Evolutionary conservation across 2,113 vertebrate genomes (phyloP), one percentile per base, ranked within the genome.

Genomic region (Elachura formosa): DNA sequence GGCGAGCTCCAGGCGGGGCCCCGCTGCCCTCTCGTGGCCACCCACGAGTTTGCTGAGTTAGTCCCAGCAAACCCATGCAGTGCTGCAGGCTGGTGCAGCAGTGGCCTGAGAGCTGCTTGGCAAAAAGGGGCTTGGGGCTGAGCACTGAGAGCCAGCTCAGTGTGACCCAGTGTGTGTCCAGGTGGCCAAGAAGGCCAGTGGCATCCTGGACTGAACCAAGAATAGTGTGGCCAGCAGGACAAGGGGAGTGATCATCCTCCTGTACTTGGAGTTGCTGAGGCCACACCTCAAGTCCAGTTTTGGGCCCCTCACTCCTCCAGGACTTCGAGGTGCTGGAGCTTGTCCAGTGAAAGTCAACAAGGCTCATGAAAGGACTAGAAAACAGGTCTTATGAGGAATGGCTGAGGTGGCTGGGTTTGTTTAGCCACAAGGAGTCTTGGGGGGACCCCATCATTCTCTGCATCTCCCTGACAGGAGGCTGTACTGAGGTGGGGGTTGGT

Each of bases 341-440:
- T 59, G 54, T 69, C 36, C 31, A 24, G 45, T 29, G 20, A 26
- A 61, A 11, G 66, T 34, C 54, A 59, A 2, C 31, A 41, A 68
- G 23, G 43, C 34, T n/a, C 9, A 8, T n/a, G 31, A 51, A 17
- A 7, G 29, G 12, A 1, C 25, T 43, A 8, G 45, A 49, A 7
- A 31, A 82, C 6, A 1, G 29, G 2, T 20, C 16, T 71, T 34
- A 31, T 3, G 28, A 45, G 40, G 40, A 63, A 11, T 38, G 7
- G 24, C 33, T 62, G 38, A 41, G 46, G 26, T 6, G 33, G 17
- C 2, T 72, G 17, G 14, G 33, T 62, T 83, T 33, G 22, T 72
- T 62, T 31, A 22, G 9, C 38, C 56, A 36, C 0, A 0, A 73
- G n/a, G 4, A 54, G 18, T 22, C 17, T 38, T 5, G 17, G 22